A percentile compares a stretch with the other conserved stretches of the same genome.
These are phyloP conservation scores for Melanerpes aurifrons DNA, from an alignment of 2,113 vertebrate species.

Conservation along the genomic window DNA sequence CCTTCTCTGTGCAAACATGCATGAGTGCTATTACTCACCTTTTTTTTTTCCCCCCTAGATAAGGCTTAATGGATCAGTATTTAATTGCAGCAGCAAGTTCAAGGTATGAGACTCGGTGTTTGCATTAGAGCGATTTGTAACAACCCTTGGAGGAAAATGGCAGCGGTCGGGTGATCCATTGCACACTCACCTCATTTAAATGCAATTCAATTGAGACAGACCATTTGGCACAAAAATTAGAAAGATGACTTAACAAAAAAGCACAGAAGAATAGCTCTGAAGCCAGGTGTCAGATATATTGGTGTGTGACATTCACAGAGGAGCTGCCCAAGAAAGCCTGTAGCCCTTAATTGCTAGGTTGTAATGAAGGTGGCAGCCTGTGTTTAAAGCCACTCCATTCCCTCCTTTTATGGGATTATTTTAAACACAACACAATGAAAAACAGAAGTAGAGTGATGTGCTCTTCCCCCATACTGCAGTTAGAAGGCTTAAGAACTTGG, in stretches of 20 bases:
- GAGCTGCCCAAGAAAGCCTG: conserved; percentile 12
- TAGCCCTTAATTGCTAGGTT: not conserved
- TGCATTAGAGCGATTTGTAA: conserved; percentile 1
- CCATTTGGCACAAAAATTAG: conserved; percentile 15
- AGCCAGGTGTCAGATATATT: not conserved
- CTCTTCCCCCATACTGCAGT: not conserved
- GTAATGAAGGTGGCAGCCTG: conserved; percentile 27
- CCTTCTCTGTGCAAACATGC: not conserved
- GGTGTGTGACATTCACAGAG: not conserved
- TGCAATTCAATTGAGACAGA: conserved; percentile 42
- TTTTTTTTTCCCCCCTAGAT: not conserved
- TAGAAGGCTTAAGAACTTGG: not conserved
- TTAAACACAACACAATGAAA: not conserved
- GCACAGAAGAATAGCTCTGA: not conserved
- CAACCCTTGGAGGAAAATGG: not conserved
- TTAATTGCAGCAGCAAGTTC: conserved; percentile 40
- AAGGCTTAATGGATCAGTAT: conserved; percentile 44
- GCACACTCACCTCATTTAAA: conserved; percentile 31
- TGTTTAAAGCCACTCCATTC: not conserved
- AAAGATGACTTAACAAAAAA: conserved; percentile 56
- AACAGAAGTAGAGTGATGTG: not conserved
- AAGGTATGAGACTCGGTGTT: not conserved
- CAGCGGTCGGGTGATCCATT: not conserved
- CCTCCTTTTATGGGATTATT: not conserved
- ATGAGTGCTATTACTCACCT: not conserved